Conservation (phyloP, 2,797 vertebrate species). For the Squalus acanthias region DNA sequence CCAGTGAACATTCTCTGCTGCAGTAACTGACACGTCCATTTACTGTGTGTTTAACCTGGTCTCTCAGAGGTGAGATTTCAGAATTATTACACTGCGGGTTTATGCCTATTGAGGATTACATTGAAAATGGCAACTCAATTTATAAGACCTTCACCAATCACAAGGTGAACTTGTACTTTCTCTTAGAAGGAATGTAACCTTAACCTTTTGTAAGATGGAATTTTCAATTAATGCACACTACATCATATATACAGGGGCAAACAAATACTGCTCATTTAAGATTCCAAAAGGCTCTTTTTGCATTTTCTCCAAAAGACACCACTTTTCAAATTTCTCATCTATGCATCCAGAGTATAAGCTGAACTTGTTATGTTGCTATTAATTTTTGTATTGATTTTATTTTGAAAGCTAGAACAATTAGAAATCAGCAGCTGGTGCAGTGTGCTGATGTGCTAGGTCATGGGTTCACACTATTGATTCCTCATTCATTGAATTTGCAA, state of each 20-base stretch:
- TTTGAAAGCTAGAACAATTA: neutral
- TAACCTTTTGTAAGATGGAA: neutral
- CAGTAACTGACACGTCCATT: neutral
- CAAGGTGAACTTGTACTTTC: neutral
- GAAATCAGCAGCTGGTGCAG: neutral
- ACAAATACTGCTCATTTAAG: neutral
- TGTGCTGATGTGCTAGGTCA: neutral
- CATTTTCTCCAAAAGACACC: neutral
- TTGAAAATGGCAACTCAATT: constrained; percentile 5
- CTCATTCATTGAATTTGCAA: constrained; percentile 19
- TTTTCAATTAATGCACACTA: neutral
- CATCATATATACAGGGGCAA: neutral
- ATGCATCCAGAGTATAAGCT: neutral
- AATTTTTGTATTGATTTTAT: neutral
- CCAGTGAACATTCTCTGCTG: neutral
- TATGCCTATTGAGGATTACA: neutral
- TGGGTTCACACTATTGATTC: neutral
- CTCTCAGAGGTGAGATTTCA: constrained; percentile 18
- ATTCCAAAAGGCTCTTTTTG: neutral
- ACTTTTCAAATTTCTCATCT: neutral
- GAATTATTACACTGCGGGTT: neutral
- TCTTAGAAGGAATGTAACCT: neutral
- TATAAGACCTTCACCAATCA: constrained; percentile 16
- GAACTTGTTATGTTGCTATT: neutral
- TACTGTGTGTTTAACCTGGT: neutral